Conservation (phyloP, 2,888 invertebrate genomes). For the Drosophila infuscata region DNA sequence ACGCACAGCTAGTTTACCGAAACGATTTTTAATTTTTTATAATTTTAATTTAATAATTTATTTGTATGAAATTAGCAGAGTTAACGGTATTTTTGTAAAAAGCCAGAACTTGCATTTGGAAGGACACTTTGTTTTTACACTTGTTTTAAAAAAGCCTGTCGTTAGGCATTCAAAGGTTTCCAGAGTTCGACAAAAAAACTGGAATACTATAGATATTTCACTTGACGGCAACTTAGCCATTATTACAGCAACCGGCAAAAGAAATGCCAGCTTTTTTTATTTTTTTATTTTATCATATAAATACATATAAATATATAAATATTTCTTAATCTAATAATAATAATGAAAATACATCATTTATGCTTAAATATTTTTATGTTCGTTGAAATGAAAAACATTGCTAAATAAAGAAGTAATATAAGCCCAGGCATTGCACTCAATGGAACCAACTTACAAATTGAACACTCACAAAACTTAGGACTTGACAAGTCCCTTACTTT, state of each 20-base stretch:
- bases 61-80: too few species aligned
- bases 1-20: not conserved
- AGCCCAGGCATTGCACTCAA: not conserved
- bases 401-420: not conserved
- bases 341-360: not conserved
- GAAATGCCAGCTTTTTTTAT: not conserved
- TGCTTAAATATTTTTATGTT: not conserved
- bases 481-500: not conserved
- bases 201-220: too few species aligned
- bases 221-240: too few species aligned
- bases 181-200: too few species aligned
- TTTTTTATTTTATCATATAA: conserved; percentile 7
- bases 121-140: too few species aligned
- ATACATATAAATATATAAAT: conserved; percentile 15
- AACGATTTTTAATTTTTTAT: not conserved
- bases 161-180: too few species aligned
- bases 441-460: not conserved
- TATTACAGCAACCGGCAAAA: too few species aligned
- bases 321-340: conserved; percentile 8
- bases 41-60: too few species aligned
- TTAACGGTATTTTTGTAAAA: too few species aligned
- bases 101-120: too few species aligned
- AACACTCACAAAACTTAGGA: not conserved
- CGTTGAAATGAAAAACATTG: not conserved
- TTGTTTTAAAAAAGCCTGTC: too few species aligned